Conservation (phyloP, 2,113 vertebrate genomes). For the Dendropsophus ebraccatus region DNA sequence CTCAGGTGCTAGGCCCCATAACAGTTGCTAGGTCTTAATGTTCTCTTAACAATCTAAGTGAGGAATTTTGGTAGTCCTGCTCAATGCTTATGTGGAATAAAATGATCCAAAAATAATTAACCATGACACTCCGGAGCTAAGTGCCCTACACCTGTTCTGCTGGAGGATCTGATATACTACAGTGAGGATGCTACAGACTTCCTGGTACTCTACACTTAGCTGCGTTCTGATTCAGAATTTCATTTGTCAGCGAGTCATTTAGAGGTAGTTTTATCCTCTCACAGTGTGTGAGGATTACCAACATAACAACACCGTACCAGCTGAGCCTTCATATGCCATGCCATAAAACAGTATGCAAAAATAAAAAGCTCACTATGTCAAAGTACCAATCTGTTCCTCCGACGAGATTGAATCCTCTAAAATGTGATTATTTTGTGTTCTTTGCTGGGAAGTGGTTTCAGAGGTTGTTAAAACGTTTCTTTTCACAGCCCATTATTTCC, state of each 20-base stretch:
- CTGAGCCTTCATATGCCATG: slow-evolving; percentile 53
- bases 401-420: slow-evolving; percentile 53
- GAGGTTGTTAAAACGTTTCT: slow-evolving; percentile 60
- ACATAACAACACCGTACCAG: slow-evolving; percentile 49
- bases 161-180: not conserved
- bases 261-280: slow-evolving; percentile 26
- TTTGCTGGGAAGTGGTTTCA: slow-evolving; percentile 56
- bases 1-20: too few species aligned
- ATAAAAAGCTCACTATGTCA: slow-evolving; percentile 59
- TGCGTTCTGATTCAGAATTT: slow-evolving; percentile 6
- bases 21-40: too few species aligned
- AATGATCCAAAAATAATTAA: slow-evolving; percentile 27
- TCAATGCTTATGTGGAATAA: not conserved
- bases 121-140: not conserved
- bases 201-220: not conserved
- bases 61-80: not conserved
- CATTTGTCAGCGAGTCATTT: slow-evolving; percentile 55
- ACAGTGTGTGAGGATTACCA: slow-evolving; percentile 45
- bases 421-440: slow-evolving; percentile 59
- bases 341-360: slow-evolving; percentile 60
- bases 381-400: slow-evolving; percentile 57
- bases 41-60: not conserved
- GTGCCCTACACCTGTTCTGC: slow-evolving; percentile 24
- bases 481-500: slow-evolving; percentile 59
- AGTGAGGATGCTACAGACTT: not conserved